Evolutionary conservation across 2,888 invertebrate species (phyloP).

Genomic region (Habroteleia sp.): DNA sequence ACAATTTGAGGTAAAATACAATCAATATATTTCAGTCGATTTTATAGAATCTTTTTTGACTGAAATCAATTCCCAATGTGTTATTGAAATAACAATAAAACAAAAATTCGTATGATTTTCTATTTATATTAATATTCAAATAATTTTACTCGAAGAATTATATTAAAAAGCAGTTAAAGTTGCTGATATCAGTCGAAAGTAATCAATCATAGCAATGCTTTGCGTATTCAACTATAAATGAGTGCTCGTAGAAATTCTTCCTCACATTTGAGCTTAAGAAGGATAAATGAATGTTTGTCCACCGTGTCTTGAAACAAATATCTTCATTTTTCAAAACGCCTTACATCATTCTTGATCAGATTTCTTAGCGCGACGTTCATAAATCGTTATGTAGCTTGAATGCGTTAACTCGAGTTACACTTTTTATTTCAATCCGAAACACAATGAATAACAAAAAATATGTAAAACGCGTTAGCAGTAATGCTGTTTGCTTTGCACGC

Average conservation of each 20-base stretch:
- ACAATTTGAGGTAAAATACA: too few species aligned
- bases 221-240: conserved; percentile 20
- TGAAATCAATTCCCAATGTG: too few species aligned
- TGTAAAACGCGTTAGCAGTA: too few species aligned
- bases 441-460: not conserved
- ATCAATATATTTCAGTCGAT: too few species aligned
- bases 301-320: conserved; percentile 44
- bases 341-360: conserved; percentile 36
- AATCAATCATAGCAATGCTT: conserved; percentile 12
- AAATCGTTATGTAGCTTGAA: conserved; percentile 29
- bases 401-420: conserved; percentile 15
- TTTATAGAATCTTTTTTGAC: too few species aligned
- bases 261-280: conserved; percentile 38
- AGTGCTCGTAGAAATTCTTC: conserved; percentile 26
- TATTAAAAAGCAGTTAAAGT: too few species aligned
- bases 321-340: conserved; percentile 49
- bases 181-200: too few species aligned
- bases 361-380: conserved; percentile 29
- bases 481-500: too few species aligned
- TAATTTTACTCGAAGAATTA: too few species aligned
- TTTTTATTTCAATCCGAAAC: not conserved
- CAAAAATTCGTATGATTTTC: too few species aligned
- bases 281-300: conserved; percentile 51
- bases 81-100: too few species aligned
- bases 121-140: too few species aligned